Base-by-base conservation (phyloP, 2,888 invertebrate genomes). In the Nomada fabriciana region DNA sequence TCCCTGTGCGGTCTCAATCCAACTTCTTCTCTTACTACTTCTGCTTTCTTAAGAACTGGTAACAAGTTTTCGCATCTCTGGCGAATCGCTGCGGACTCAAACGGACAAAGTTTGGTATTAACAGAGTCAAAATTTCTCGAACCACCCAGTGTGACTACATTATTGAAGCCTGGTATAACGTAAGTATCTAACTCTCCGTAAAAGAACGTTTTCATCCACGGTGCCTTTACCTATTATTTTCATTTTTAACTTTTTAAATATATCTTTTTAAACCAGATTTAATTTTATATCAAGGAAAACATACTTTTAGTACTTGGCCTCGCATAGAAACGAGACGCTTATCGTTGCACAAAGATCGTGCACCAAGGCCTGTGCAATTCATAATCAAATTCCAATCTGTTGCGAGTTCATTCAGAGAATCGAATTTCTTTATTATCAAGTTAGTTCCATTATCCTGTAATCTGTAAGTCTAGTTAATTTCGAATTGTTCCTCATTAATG, bases 151-250 rank as follows among this genome's bases (percentile, higher is more conserved):
- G 97, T 97, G 0, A 98, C 97, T 0, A 94, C 93, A 1, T 96
- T 96, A 84, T 96, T 95, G 82, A 96, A 95, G 0, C 96, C 97
- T 7, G 98, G 98, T 76, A 98, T 95, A 2, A 98, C 95, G 92
- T 98, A 98, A 0, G 98, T 97, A 88, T 98, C 97, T 79, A 96
- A 95, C 91, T 98, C 98, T 0, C 96, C 97, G 91, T 98, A 98
- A 91, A 97, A 97, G 72, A 98, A 98, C 11, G 96, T 96, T 94
- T 98, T 98, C 63, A 98, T 94, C 98, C 98, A 98, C 0, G 98
- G 98, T 0, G 98, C 98, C 75, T 95, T 95, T 0, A 97, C 96
- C 96, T 96, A 18, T 42, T 47, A 52, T 76, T 75, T 15, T n/a
- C 29, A 64, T 4, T 23, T 61, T 63, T n/a, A 25, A 15, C 15